Evolutionary conservation across 1,140 invertebrate species (phyloP), one percentile per base, ranked within the genome.

Genomic region (Drosophila repleta): DNA sequence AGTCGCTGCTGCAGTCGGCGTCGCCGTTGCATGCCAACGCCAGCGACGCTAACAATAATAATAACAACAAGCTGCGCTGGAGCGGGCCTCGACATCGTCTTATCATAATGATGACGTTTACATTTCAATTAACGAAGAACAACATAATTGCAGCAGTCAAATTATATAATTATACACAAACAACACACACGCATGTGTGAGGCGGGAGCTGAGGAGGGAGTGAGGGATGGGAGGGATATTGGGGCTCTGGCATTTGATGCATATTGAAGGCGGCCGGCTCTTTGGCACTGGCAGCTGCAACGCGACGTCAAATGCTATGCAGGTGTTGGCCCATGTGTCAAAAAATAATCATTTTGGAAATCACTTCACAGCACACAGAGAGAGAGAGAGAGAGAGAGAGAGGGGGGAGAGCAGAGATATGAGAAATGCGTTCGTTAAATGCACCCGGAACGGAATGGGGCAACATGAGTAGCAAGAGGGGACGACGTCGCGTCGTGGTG

Each of bases 101-200:
- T 85, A 85, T 81, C 81, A 75, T 75, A 87, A 85, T 87, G 82
- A 85, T 85, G 82, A 85, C 82, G 82, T 87, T 85, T 85, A 85
- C 82, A 85, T 85, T 85, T 85, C 82, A 85, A 85, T 85, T 85
- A 85, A 87, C 82, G 78, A 57, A 46, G 70, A 87, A 85, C 82
- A 85, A 81, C 82, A 85, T 81, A 85, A 85, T 85, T 85, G 82
- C 82, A 81, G 82, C 81, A 85, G 82, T 87, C 82, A 87, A 85
- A 85, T 85, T 85, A 85, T 87, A 81, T 85, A 85, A 85, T 85
- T 87, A 85, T 80, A 87, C 74, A 81, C 82, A 85, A 77, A 80
- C 81, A 76, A 35, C 67, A 37, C 32, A 68, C 49, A 45, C 41
- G 17, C 57, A 32, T 29, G 29, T 2, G 29, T 10, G 29, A 8